Evolutionary conservation across 1,140 invertebrate species (phyloP), one percentile per base, ranked within the genome.

Genomic region (Heliconius himera): DNA sequence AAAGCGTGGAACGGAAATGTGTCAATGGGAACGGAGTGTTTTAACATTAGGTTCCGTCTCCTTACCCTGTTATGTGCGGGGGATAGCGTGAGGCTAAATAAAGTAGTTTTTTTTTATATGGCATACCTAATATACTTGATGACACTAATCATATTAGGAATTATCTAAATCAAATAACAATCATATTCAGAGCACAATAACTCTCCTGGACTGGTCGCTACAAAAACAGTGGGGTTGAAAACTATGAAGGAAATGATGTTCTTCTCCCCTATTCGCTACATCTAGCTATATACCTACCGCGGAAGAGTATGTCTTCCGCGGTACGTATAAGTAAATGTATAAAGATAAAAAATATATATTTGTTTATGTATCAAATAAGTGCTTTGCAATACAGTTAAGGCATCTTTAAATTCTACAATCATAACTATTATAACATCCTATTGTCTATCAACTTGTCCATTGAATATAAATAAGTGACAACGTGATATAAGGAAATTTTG

Each of bases 401-500:
- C 22, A 66, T 66, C 22, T 78, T 46, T 18, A 29, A 76, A 76
- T 70, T 76, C 74, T 41, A 70, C 36, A 13, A 66, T 38, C 36
- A 70, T 70, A 76, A 70, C 36, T 66, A 66, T 76, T 76, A 76
- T 70, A 70, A 70, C 38, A 76, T 76, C 60, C 74, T 46, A 70
- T 76, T 76, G 74, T 76, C 8, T 41, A 4, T 75, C 26, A 54
- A 36, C 60, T 36, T 70, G 74, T 49, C 38, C 74, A 41, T 76
- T 76, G 74, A 76, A 76, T 76, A 76, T 70, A 66, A 76, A 76
- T 76, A 38, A 49, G 60, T 4, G 56, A 3, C 66, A 70, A 76
- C 36, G 36, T 66, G 74, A 66, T 76, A 76, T 76, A 70, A 76
- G 74, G 74, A 70, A 66, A 76, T 66, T 76, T 26, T 66, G 3